These are phyloP conservation scores for Pycnonotus jocosus DNA, from an alignment of 2,113 vertebrate species.

Conservation along the genomic window DNA sequence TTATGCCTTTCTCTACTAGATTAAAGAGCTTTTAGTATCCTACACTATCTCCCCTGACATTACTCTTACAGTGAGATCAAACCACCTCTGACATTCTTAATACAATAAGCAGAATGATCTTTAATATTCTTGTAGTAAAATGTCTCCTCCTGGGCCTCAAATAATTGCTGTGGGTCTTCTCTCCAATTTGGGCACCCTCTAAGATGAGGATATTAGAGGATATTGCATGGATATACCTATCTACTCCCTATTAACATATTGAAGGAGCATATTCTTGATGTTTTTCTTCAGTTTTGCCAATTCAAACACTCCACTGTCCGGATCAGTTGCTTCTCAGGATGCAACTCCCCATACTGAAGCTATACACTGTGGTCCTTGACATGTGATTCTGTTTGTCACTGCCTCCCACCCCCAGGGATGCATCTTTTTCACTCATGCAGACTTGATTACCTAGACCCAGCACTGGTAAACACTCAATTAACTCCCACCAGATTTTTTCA, in stretches of 20 bases:
- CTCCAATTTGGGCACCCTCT: background rate
- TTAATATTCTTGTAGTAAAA: background rate
- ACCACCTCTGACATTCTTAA: constrained; percentile 35
- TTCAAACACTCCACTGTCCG: background rate
- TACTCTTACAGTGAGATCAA: constrained; percentile 26
- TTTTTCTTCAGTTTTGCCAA: background rate
- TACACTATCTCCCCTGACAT: background rate
- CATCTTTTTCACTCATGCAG: background rate
- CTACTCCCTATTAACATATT: background rate
- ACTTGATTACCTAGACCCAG: background rate
- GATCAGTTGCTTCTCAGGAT: background rate
- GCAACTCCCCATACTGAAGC: background rate
- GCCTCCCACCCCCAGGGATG: background rate
- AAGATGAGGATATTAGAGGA: background rate
- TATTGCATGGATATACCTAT: background rate
- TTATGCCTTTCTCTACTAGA: constrained; percentile 11
- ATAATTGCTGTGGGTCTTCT: background rate
- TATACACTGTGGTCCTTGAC: background rate
- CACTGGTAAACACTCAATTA: background rate
- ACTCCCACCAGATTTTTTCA: background rate
- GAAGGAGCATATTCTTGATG: background rate
- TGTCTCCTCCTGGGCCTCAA: background rate
- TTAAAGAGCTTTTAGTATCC: constrained; percentile 31
- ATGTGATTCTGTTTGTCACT: background rate
- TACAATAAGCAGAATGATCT: background rate